Conservation (phyloP, 2,888 invertebrate species). For the Leucophora obtusa region DNA sequence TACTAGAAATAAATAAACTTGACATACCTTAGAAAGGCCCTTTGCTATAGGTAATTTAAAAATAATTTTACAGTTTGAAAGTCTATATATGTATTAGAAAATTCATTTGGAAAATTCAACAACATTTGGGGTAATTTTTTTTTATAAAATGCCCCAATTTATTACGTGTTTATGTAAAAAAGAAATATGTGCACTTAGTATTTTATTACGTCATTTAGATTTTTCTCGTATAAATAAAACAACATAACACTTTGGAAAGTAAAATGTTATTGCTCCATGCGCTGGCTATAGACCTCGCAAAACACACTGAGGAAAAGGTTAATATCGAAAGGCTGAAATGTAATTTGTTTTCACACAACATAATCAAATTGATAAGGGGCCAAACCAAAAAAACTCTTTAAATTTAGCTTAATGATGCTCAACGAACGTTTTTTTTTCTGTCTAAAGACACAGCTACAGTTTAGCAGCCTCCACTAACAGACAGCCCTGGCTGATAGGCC, state of each 20-base stretch:
- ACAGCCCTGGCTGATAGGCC: slow-evolving; percentile 43
- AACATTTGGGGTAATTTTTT: neutral
- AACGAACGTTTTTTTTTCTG: slow-evolving; percentile 63
- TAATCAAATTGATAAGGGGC: slow-evolving; percentile 78
- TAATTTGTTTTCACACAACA: slow-evolving; percentile 79
- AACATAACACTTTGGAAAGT: neutral
- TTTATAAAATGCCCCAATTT: slow-evolving; percentile 41
- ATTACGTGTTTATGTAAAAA: neutral
- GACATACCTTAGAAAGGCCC: no score
- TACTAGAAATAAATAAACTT: no score
- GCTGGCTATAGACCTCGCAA: slow-evolving; percentile 39
- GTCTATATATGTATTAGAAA: neutral
- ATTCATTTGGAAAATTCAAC: neutral
- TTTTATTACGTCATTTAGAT: slow-evolving; percentile 54
- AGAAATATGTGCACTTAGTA: neutral
- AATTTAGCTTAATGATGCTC: slow-evolving; percentile 79
- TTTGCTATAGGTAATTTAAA: no score
- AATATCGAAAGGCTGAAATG: slow-evolving; percentile 74
- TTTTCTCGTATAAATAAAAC: slow-evolving; percentile 36
- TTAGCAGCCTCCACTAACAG: slow-evolving; percentile 10
- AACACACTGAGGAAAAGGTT: slow-evolving; percentile 63
- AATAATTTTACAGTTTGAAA: no score
- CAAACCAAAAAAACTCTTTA: slow-evolving; percentile 75
- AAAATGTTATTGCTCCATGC: slow-evolving; percentile 17
- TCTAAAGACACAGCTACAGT: neutral